phyloP scores from a whole-genome alignment of 2,113 vertebrate genomes.

The Aegithalos caudatus region DNA sequence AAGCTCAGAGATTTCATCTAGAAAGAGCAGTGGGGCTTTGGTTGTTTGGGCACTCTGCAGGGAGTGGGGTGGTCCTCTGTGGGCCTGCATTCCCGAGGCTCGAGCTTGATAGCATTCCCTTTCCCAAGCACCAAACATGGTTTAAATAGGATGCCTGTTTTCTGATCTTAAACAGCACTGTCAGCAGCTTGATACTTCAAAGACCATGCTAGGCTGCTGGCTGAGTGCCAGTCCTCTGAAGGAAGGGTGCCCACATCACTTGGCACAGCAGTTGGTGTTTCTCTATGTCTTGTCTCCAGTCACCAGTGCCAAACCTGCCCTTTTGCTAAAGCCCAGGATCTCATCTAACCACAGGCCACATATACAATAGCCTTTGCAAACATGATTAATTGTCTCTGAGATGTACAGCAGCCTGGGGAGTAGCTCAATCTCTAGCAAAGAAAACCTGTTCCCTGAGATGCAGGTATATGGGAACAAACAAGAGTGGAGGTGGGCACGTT shows the following conservation, averaged over 20 bases:
- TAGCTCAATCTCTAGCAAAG: background rate
- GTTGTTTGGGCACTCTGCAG: background rate
- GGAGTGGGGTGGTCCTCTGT: fast-evolving
- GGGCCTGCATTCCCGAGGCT: background rate
- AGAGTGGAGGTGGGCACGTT: background rate
- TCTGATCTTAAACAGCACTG: background rate
- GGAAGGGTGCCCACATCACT: background rate
- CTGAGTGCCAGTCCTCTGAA: background rate
- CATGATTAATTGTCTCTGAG: background rate
- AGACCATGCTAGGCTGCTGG: background rate
- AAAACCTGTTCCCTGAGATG: background rate
- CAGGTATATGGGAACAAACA: background rate
- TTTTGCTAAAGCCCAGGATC: background rate
- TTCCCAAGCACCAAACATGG: background rate
- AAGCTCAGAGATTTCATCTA: background rate
- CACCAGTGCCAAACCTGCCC: background rate
- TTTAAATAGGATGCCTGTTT: background rate
- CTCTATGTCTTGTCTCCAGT: background rate
- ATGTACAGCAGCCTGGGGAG: background rate
- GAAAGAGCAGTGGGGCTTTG: background rate
- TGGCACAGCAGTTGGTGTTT: background rate
- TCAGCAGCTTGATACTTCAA: conserved; percentile 46
- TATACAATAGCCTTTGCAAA: background rate
- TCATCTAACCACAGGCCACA: background rate
- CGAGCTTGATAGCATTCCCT: background rate